Evolutionary conservation across 2,888 invertebrate genomes (phyloP), one percentile per base, ranked within the genome.

Genomic region (Drosophila eohydei): DNA sequence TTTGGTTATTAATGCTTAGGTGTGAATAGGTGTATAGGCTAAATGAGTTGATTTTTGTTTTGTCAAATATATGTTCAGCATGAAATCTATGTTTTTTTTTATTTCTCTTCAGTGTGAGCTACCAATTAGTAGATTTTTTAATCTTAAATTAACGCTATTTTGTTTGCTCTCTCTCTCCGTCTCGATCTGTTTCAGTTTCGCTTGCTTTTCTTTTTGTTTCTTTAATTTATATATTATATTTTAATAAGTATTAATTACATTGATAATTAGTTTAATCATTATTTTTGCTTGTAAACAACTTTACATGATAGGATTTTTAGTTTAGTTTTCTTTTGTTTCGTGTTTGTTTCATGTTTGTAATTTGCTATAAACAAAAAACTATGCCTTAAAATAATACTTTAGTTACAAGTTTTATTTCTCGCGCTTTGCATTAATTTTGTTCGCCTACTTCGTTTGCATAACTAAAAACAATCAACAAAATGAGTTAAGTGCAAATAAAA

Each of bases 331-430:
- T 44, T 44, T 51, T 64, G 48, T 73, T 61, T 58, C 64, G 50
- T 70, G 40, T 57, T 48, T 30, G 48, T 54, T 48, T 63, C 60
- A 12, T 78, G 63, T 71, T 65, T 81, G 74, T 71, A 69, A 80
- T 88, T 88, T 69, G 78, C 88, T 86, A 86, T 75, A 86, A 86
- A 88, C 88, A 88, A 83, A 80, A 88, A 86, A 80, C 88, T 85
- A 88, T 83, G 80, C 83, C 88, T 88, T 86, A 88, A 78, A 88
- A 86, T 86, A 86, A 86, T 86, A 86, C 86, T 88, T 86, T 84
- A 86, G 88, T 86, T 86, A 86, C 88, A 86, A 75, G 50, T 73
- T 83, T 50, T 50, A 62, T 79, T 80, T 67, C 71, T 67, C 73
- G 74, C 77, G 74, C 77, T 85, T 80, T 80, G 74, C 78, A 74